Base-by-base conservation (phyloP, 2,888 invertebrate genomes). In the Rhynchonema sp. region DNA sequence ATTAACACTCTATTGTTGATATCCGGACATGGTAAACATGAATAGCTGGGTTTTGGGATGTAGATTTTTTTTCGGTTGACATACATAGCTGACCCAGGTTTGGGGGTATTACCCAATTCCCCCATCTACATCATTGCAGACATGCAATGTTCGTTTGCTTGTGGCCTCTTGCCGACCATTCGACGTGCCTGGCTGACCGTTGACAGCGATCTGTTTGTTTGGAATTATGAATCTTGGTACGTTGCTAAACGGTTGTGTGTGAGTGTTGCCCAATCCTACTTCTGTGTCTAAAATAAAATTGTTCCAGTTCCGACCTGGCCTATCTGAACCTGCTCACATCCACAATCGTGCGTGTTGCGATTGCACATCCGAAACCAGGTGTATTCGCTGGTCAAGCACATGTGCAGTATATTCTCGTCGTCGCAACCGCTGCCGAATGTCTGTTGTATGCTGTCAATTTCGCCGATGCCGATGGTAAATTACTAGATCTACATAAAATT, bases 141-240 rank as follows among this genome's bases (percentile, higher is more conserved):
- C 77, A 87, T 92, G 80, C 90, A 91, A 76, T 88, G 87, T 66
- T 87, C 90, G 72, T 92, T 89, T 73, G 83, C 87, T 79, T 92
- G 96, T 89, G 98, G 98, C 1, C 78, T 98, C 13, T 94, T 98
- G 77, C 86, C 92, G 61, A 91, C 90, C 75, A 91, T 98, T 65
- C 85, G 85, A 59, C 80, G 96, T 71, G 94, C 94, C 0, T 98
- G 94, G 94, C 78, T 98, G 60, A 88, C 91, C 3, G 88, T 98
- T 66, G 98, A 98, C 73, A 91, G 89, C 68, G 91, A 94, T 77
- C 86, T 98, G 67, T 98, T 91, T 78, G 82, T 94, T 46, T 98
- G 98, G 98, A 87, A 90, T 29, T 96, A 90, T 77, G 90, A 92
- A 75, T 85, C 89, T 76, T 87, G 82, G 80, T 80, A 70, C 70